Evolutionary conservation across 1,140 invertebrate genomes (phyloP), one percentile per base, ranked within the genome.

Genomic region (Kradibia gibbosae): DNA sequence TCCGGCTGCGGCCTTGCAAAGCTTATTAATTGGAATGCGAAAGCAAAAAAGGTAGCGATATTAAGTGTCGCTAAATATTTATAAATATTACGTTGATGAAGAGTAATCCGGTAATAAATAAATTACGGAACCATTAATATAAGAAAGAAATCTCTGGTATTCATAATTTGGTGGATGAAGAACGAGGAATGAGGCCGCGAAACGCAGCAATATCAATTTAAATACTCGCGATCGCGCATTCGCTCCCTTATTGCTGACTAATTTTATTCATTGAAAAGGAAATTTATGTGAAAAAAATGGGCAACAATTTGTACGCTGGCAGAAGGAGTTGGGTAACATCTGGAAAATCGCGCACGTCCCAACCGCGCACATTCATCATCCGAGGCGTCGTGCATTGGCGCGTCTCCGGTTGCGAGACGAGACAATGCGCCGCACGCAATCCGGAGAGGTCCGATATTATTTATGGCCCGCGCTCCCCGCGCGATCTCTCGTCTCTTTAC

Each of bases 281-380:
- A 72, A 80, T 80, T 80, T 80, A 80, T 65, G 78, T 65, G 48
- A 65, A 53, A 73, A 80, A 78, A 55, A 62, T 62, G 48, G 20
- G 25, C 53, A 60, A 73, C 73, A 73, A 80, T 80, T 80, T 65
- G 70, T 83, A 28, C 42, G 28, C 17, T 73, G 39, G 31, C 34
- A 42, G 67, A 83, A 83, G 73, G 77, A 80, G 82, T 83, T 81
- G 53, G 42, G 79, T 60, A 75, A 75, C 72, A 75, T 75, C 45
- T 48, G 70, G 50, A 55, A 80, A 83, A 80, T 80, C 67, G 74
- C 73, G 82, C 78, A 53, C 57, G 71, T 50, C 70, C 60, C 45
- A 57, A 76, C n/a, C n/a, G 75, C 53, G 45, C 39, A 39, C 74
- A 84, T 72, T 84, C 80, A 67, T 81, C 76, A 67, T 67, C 57